Base-by-base conservation (phyloP, 2,113 vertebrate species). In the Herpetotheres cachinnans region DNA sequence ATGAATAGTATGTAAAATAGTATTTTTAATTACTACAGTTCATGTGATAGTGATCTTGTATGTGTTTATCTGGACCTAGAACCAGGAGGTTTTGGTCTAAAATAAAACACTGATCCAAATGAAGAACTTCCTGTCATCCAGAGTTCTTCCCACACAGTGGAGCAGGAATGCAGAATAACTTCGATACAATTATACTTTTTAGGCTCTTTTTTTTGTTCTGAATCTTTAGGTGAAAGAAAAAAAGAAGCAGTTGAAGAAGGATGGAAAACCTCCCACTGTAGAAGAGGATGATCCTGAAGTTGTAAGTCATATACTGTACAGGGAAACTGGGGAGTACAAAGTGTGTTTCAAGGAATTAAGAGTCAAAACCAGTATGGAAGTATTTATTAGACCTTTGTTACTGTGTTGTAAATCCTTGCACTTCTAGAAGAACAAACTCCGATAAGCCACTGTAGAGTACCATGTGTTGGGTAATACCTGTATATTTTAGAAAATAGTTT, bases 191-290 rank as follows among this genome's bases (percentile, higher is more conserved):
- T 47, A 56, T 36, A 46, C 7, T 42, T 65, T 18, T 38, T 34
- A 63, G 46, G 10, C 19, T 96, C n/a, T 47, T 76, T 26, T 7
- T 87, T 81, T 85, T 63, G 10, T 92, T 78, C 67, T 74, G 80
- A 59, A 86, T 89, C 30, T 79, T 96, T 89, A 99, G 99, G 99
- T 99, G 93, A 99, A 98, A 97, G 99, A 99, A 97, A 99, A 99
- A 97, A 99, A 98, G 97, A 99, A 99, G 95, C 99, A 99, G 89
- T 77, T 99, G 67, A 99, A 99, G 98, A 99, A 99, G 91, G 99
- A 99, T 42, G 99, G 99, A 38, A 99, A 99, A 95, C 47, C 98
- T 81, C 93, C 97, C 66, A 95, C 93, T 52, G 97, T 99, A 52
- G 99, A 99, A 89, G 99, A 99, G 91, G 99, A 99, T 84, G 99